Percentiles rank a stretch among this genome's conserved stretches.
Conservation (phyloP, 2,113 vertebrate species). For the Cinclus mexicanus region DNA sequence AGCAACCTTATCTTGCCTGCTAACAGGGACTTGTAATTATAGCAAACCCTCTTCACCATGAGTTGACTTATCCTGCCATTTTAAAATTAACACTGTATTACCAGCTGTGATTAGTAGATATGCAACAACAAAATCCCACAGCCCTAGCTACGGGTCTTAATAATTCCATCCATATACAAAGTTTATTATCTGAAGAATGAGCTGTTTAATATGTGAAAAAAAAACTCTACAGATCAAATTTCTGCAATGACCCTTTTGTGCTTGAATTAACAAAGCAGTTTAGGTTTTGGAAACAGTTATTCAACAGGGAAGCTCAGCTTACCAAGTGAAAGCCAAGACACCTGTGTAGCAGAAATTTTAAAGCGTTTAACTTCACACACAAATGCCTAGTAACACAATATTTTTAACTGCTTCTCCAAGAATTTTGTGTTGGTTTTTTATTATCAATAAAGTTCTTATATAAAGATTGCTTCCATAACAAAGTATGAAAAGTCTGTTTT, state of each 20-base stretch:
- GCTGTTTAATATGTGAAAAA: neutral
- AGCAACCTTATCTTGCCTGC: neutral
- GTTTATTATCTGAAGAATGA: neutral
- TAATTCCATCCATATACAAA: neutral
- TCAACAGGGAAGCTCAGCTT: neutral
- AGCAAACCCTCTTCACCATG: neutral
- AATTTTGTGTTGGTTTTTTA: neutral
- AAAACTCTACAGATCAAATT: neutral
- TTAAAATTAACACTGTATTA: neutral
- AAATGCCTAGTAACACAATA: neutral
- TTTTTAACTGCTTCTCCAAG: neutral
- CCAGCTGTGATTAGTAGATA: neutral
- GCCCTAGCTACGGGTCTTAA: neutral
- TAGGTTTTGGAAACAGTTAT: neutral
- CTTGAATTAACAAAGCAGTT: neutral
- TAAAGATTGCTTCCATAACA: neutral
- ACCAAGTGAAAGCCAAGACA: neutral
- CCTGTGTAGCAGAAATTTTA: neutral
- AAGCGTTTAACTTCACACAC: neutral
- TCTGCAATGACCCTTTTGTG: neutral
- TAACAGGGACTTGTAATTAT: neutral
- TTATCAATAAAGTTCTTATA: neutral
- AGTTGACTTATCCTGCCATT: neutral
- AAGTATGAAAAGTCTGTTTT: neutral
- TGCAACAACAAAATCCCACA: neutral